Evolutionary conservation across 2,888 invertebrate genomes (phyloP).

Genomic region (Sipha maydis): DNA sequence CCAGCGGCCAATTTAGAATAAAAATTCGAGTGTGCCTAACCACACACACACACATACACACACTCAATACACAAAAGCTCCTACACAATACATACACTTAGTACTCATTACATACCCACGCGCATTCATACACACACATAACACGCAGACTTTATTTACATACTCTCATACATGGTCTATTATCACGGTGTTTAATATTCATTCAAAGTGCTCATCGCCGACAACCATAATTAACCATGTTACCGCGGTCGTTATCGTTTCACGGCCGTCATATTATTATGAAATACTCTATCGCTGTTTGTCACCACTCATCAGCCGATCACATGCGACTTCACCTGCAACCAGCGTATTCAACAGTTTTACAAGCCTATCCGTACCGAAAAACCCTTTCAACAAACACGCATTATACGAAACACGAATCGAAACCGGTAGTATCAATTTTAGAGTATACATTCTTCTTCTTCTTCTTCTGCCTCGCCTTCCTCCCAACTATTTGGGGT

Average conservation of each 20-base stretch:
- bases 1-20: slow-evolving; percentile 55
- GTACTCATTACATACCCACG: neutral
- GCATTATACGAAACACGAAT: neutral
- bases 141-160: neutral
- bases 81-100: neutral
- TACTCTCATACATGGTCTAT: neutral
- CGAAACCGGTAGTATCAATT: slow-evolving; percentile 41
- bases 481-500: no score
- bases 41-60: neutral
- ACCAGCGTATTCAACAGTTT: neutral
- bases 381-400: no score
- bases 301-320: neutral
- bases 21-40: neutral
- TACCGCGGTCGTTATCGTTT: neutral
- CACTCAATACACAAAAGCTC: neutral
- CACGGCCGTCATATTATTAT: neutral
- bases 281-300: neutral
- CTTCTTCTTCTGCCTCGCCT: no score
- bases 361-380: neutral
- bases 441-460: no score
- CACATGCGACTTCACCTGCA: neutral
- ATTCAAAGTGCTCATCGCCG: neutral
- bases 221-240: neutral
- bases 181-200: no score
- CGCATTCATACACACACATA: neutral